Evolutionary conservation across 1,140 invertebrate genomes (phyloP).

Genomic region (Metaphire vulgaris): DNA sequence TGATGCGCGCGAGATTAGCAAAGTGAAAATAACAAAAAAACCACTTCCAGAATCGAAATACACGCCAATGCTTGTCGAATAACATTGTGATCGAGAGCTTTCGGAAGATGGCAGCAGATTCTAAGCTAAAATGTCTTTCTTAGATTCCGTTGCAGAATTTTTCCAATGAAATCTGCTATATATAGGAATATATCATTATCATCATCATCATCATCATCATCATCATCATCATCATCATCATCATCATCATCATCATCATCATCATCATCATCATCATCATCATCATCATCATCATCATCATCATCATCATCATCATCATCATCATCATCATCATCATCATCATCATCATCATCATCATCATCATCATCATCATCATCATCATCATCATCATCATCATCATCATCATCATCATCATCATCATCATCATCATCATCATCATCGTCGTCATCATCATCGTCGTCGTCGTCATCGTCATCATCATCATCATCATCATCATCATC

Average conservation of each 20-base stretch:
- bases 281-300: slow-evolving; percentile 9
- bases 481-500: slow-evolving; percentile 9
- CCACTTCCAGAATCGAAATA: too few species aligned
- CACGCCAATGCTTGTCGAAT: too few species aligned
- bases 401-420: slow-evolving; percentile 9
- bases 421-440: slow-evolving; percentile 9
- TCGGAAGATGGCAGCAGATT: too few species aligned
- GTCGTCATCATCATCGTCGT: slow-evolving; percentile 9
- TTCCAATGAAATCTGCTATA: too few species aligned
- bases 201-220: too few species aligned
- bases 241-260: slow-evolving; percentile 9
- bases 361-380: slow-evolving; percentile 9
- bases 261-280: slow-evolving; percentile 9
- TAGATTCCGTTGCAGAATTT: too few species aligned
- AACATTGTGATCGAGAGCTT: too few species aligned
- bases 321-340: slow-evolving; percentile 5
- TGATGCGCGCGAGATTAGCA: too few species aligned
- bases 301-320: slow-evolving; percentile 9
- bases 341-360: slow-evolving; percentile 9
- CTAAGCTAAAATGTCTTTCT: too few species aligned
- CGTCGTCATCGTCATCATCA: slow-evolving; percentile 9
- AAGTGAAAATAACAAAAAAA: too few species aligned
- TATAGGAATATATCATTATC: too few species aligned
- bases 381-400: slow-evolving; percentile 9
- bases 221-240: slow-evolving; percentile 9